Evolutionary conservation across 2,113 vertebrate species (phyloP).

Genomic region (Urocynchramus pylzowi): DNA sequence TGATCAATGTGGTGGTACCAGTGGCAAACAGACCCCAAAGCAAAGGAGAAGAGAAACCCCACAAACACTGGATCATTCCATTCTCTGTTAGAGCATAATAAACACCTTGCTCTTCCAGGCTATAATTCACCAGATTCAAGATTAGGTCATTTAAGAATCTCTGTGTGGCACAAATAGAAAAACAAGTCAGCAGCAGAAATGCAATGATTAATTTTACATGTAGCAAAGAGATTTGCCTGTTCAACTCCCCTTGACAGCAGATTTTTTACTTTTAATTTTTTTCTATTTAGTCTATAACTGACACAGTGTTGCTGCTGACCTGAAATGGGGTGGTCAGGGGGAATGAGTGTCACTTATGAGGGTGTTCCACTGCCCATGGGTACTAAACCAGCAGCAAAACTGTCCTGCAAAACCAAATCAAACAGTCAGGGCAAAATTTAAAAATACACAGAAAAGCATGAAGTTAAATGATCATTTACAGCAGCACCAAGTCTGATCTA

Average conservation of each 20-base stretch:
- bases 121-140: not conserved
- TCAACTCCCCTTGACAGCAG: not conserved
- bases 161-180: not conserved
- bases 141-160: slow-evolving; percentile 50
- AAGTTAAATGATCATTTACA: not conserved
- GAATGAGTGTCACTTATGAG: not conserved
- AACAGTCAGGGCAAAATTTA: not conserved
- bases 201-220: slow-evolving; percentile 30
- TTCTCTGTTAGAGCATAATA: not conserved
- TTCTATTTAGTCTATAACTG: not conserved
- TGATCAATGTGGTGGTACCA: not conserved
- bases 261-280: not conserved
- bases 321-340: not conserved
- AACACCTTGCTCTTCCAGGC: not conserved
- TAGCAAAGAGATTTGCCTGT: not conserved
- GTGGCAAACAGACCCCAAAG: not conserved
- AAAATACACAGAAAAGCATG: not conserved
- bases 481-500: not conserved
- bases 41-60: not conserved
- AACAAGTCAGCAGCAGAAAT: slow-evolving; percentile 24
- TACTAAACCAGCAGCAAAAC: not conserved
- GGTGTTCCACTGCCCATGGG: not conserved
- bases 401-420: not conserved
- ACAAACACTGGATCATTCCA: not conserved
- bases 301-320: not conserved